Evolutionary conservation across 2,797 vertebrate species (phyloP), one percentile per base, ranked within the genome.

Genomic region (Lepidocolaptes lacrymiger): DNA sequence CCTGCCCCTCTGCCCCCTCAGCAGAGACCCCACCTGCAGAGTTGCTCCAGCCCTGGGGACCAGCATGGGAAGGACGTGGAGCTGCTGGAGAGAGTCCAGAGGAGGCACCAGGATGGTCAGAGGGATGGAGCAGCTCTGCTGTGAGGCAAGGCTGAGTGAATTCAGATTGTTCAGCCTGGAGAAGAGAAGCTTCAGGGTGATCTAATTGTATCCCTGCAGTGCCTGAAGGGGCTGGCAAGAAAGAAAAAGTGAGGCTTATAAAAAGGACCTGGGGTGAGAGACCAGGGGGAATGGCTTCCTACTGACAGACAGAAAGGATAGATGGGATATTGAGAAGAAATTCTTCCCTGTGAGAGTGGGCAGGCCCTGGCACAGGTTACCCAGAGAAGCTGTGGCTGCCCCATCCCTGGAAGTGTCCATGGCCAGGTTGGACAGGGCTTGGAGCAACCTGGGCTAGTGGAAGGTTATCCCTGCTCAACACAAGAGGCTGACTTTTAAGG

Each of bases 71-170:
- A 1, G 39, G 39, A 61, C 7, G n/a, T 62, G 84, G 48, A 77
- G 56, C 73, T 69, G 56, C 34, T 69, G 73, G 6, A 48, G 41
- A 0, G 0, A 69, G n/a, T 0, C 55, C 83, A 76, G 63, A 54
- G 73, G 39, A 69, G 20, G 4, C 18, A 4, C 4, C 0, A 0
- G 36, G 44, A 0, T 27, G 32, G 8, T 51, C 12, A 23, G 44
- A 0, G 44, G 32, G 36, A 44, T 56, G 71, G 43, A 82, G 56
- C 48, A 30, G 41, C 43, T 73, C 68, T 64, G 68, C 49, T 55
- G 49, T 37, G 41, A 51, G 58, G 27, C n/a, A 28, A 46, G 72
- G 37, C 54, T 54, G 63, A 39, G 55, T 39, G n/a, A 68, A 39
- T 16, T 85, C 46, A 41, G n/a, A 24, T 14, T 24, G 73, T 3